A percentile compares a stretch with the other conserved stretches of the same genome.
These are phyloP conservation scores for Camelus dromedarius DNA, from an alignment of 2,113 vertebrate species.

Conservation along the genomic window DNA sequence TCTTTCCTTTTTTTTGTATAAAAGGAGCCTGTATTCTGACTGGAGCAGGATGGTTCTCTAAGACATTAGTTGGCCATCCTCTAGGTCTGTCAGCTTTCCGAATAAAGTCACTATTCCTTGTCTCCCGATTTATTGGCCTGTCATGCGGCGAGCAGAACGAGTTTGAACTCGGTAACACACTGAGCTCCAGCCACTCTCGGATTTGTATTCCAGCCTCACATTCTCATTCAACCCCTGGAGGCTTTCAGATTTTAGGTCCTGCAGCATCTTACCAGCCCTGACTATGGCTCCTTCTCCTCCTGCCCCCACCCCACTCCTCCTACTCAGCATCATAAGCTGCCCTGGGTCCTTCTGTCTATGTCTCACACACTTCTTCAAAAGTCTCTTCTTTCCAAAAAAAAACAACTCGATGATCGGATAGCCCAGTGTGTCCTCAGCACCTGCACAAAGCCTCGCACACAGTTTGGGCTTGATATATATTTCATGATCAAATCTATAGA, in stretches of 20 bases:
- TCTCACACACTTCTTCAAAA: not conserved
- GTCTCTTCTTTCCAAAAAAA: not conserved
- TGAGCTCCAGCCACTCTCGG: fast-evolving
- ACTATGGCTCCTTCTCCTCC: not conserved
- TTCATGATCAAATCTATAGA: not conserved
- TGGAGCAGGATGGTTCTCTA: no score
- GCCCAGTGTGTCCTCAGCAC: not conserved
- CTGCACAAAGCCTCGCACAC: not conserved
- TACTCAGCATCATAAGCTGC: fast-evolving
- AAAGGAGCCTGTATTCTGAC: no score
- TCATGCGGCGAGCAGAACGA: no score
- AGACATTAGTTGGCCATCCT: no score
- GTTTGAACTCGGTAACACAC: no score
- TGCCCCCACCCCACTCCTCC: not conserved
- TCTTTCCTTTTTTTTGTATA: no score
- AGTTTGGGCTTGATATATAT: fast-evolving
- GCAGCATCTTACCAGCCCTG: not conserved
- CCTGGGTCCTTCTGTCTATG: not conserved
- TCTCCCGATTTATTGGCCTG: no score
- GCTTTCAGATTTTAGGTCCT: fast-evolving
- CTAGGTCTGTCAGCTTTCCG: no score
- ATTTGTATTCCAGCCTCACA: not conserved
- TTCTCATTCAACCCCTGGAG: fast-evolving
- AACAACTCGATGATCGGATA: not conserved
- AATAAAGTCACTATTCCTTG: no score